Evolutionary conservation across 2,113 vertebrate genomes (phyloP), one percentile per base, ranked within the genome.

Genomic region (Melozone crissalis): DNA sequence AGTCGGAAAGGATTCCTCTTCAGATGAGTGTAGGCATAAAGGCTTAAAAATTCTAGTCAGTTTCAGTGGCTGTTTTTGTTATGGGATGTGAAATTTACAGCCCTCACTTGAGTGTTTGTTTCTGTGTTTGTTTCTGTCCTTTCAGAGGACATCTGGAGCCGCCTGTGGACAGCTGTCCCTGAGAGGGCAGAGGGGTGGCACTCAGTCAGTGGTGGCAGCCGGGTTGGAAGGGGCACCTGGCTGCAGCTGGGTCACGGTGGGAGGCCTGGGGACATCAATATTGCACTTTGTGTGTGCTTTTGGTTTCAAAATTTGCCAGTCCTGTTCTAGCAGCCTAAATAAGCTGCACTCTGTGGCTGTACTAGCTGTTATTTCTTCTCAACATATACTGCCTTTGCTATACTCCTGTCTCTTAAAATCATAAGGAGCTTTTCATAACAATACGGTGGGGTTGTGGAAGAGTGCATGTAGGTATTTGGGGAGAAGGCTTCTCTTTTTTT

Each of bases 221-320:
- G 24, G 30, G 11, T 24, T 28, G 51, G 26, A 28, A 41, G 39
- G 47, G 11, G 7, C n/a, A 79, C 33, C 17, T 20, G 52, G 15
- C 28, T 37, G 52, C 19, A 15, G 28, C 22, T 1, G 2, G 35
- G 16, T 43, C 19, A 46, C 9, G 7, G 15, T 2, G 4, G 44
- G 54, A 76, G 44, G 26, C 10, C 24, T 26, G 11, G 18, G 27
- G 22, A 57, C 14, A 31, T 58, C 66, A 8, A 9, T 49, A 9
- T 3, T 61, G 33, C 5, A 20, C 33, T 85, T 49, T 5, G 7
- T 15, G 15, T 17, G 10, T 52, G 23, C 2, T 37, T 88, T 46
- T 57, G 15, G 5, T 73, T 83, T 59, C 7, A 19, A 22, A n/a
- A 11, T 52, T 49, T 4, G 2, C 13, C 0, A 0, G 18, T 46